Conservation (phyloP, 2,888 invertebrate genomes). For the Serrognathus titanus region DNA sequence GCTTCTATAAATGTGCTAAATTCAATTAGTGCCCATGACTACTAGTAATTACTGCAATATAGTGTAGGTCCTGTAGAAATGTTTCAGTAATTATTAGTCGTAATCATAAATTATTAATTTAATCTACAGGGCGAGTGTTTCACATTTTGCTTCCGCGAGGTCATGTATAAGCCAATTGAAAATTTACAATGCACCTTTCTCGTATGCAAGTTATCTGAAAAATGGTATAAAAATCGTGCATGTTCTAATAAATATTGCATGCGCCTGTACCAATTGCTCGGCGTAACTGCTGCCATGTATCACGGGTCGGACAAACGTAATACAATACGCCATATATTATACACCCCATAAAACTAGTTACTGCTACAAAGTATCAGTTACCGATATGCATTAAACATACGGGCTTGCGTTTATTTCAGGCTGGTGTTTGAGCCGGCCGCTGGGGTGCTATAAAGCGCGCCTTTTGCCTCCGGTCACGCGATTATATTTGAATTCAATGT, state of each 20-base stretch:
- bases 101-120: too few species aligned
- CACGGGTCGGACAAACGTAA: constrained; percentile 43
- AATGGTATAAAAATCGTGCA: constrained; percentile 17
- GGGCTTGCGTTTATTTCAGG: constrained; percentile 34
- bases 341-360: constrained; percentile 46
- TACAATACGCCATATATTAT: constrained; percentile 47
- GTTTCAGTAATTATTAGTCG: too few species aligned
- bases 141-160: too few species aligned
- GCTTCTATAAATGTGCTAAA: too few species aligned
- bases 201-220: constrained; percentile 1
- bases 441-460: constrained; percentile 42
- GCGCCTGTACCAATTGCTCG: constrained; percentile 41
- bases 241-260: constrained; percentile 41
- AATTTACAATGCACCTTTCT: not conserved
- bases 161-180: not conserved
- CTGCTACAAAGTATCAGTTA: constrained; percentile 35
- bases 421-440: constrained; percentile 40
- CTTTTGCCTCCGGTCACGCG: constrained; percentile 37
- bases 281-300: constrained; percentile 45
- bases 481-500: constrained; percentile 43
- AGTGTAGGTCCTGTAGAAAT: too few species aligned
- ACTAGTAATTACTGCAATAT: too few species aligned
- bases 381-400: constrained; percentile 31
- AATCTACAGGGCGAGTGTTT: too few species aligned
- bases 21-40: too few species aligned